Percentiles rank a stretch among this genome's conserved stretches.
Evolutionary conservation across 1,140 invertebrate species (phyloP).

Genomic region (fruit fly (Drosophila melanogaster)): DNA sequence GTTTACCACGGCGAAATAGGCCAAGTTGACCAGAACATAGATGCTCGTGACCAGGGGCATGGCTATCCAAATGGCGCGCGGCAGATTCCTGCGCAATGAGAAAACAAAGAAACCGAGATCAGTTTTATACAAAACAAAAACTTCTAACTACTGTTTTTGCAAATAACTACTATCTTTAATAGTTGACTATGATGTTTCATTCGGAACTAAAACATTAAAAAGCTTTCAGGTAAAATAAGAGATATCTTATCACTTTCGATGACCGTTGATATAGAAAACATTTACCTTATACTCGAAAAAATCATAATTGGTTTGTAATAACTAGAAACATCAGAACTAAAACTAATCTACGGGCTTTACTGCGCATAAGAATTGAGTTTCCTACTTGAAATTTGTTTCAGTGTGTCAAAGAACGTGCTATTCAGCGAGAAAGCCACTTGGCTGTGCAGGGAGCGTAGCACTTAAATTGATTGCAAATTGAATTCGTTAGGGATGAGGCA

Average conservation of each 20-base stretch:
- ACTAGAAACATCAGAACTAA: too few species aligned
- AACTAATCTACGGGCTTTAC: too few species aligned
- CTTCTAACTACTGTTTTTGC: too few species aligned
- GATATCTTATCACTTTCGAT: too few species aligned
- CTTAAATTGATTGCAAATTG: conserved; percentile 80
- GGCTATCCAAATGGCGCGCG: conserved; percentile 94
- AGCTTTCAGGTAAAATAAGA: too few species aligned
- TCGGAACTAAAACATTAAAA: too few species aligned
- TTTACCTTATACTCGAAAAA: too few species aligned
- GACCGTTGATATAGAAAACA: too few species aligned
- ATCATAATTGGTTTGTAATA: too few species aligned
- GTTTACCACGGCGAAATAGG: conserved; percentile 94
- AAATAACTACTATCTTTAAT: too few species aligned
- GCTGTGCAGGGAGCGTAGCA: conserved; percentile 17
- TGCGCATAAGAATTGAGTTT: too few species aligned
- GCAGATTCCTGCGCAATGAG: conserved; percentile 89
- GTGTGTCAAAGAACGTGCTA: conserved; percentile 17
- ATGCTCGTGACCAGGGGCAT: conserved; percentile 93
- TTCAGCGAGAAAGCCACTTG: conserved; percentile 16
- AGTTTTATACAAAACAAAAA: neutral
- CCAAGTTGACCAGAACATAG: conserved; percentile 94
- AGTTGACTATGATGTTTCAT: too few species aligned
- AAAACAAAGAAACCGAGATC: neutral
- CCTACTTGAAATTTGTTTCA: neutral
- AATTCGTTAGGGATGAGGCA: conserved; percentile 67